Evolutionary conservation across 2,888 invertebrate species (phyloP), one percentile per base, ranked within the genome.

Genomic region (Lasioglossum lativentre): DNA sequence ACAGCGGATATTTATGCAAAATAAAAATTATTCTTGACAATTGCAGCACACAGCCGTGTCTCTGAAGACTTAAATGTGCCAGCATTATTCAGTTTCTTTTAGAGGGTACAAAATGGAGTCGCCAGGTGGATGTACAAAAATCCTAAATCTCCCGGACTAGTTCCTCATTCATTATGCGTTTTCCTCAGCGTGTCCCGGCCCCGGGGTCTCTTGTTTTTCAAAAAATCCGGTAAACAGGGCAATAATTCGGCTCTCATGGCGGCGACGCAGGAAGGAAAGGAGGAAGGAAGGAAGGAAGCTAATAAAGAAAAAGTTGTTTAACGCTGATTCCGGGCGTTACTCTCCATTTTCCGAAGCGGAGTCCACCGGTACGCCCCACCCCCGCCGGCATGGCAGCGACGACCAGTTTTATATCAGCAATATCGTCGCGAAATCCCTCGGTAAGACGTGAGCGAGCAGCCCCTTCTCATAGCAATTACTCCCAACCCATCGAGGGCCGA

Each of bases 401-500:
- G 82, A 78, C 80, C 81, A 84, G 82, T 86, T 89, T 89, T 88
- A 80, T 75, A 89, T 90, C 86, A 86, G 86, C 86, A 87, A 89
- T 88, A 89, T 91, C 90, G 86, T 88, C 89, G 89, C 89, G 86
- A 93, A 91, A 91, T 90, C 86, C 87, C 86, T 86, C 84, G 78
- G 90, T 88, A 90, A 92, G 88, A 90, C 88, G 90, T 83, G 83
- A 88, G 88, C 86, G 78, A 89, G 80, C 90, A 88, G 89, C 91
- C 91, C 90, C 89, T 88, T 89, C 89, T 89, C 83, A 84, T 75
- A 87, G 89, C 92, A 93, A 93, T 93, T 93, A 93, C 91, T 90
- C 90, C 91, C 90, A 85, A 87, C 89, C 90, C 89, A 76, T 82
- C 79, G 83, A 66, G 66, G 59, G 83, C 75, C 76, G 83, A 91